These are phyloP conservation scores for Cichlasoma orientale DNA, from an alignment of 2,797 vertebrate genomes.

Conservation along the genomic window DNA sequence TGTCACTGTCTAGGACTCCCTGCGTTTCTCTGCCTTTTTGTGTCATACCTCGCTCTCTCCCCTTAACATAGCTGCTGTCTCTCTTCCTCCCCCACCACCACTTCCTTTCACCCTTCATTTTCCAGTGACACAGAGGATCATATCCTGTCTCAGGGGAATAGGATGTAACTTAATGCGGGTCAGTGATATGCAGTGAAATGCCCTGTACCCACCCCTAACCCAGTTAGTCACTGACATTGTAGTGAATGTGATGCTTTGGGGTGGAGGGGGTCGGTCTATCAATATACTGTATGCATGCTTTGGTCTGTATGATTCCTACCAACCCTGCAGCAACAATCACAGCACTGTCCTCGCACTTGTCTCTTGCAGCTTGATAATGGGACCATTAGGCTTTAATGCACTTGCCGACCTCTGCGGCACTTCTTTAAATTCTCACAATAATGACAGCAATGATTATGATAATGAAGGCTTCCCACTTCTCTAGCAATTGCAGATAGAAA, in stretches of 20 bases:
- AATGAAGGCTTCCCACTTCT: not conserved
- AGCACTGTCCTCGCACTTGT: not conserved
- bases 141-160: slow-evolving; percentile 48
- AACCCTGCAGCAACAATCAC: slow-evolving; percentile 26
- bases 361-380: slow-evolving; percentile 27
- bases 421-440: slow-evolving; percentile 19
- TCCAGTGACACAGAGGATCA: slow-evolving; percentile 61
- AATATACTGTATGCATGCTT: slow-evolving; percentile 7
- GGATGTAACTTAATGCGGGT: slow-evolving; percentile 62
- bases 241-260: slow-evolving; percentile 5
- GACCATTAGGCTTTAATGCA: slow-evolving; percentile 37
- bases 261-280: slow-evolving; percentile 5
- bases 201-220: slow-evolving; percentile 50
- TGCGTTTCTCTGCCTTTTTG: not conserved
- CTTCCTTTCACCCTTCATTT: slow-evolving; percentile 56
- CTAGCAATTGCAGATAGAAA: not conserved
- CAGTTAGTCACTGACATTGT: slow-evolving; percentile 46
- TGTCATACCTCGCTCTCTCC: not conserved
- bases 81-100: slow-evolving; percentile 20
- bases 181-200: slow-evolving; percentile 54
- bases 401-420: slow-evolving; percentile 27
- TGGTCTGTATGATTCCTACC: not conserved
- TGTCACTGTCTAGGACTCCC: not conserved
- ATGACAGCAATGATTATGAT: not conserved
- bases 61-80: not conserved